phyloP scores from a whole-genome alignment of 2,797 vertebrate genomes.

The Lepidocolaptes lacrymiger region DNA sequence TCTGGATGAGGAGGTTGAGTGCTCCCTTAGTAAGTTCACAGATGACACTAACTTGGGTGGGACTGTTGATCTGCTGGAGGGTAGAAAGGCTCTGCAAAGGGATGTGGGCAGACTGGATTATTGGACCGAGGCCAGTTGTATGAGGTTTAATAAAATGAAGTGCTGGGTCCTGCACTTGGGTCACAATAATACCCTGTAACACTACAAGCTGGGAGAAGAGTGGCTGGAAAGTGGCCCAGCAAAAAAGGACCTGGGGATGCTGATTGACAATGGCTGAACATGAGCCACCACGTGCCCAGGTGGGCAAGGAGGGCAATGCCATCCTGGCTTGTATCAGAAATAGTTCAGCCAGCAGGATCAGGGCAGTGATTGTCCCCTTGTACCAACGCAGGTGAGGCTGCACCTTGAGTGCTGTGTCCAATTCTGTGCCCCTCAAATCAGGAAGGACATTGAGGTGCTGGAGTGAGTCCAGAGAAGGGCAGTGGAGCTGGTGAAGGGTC shows the following conservation, averaged over 20 bases:
- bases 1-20: background rate
- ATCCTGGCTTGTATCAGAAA: background rate
- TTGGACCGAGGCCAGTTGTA: background rate
- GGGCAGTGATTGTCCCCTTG: background rate
- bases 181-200: background rate
- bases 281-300: background rate
- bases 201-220: background rate
- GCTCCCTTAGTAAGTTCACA: background rate
- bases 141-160: background rate
- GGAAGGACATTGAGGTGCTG: background rate
- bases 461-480: background rate
- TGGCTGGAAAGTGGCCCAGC: background rate
- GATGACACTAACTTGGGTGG: background rate
- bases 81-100: background rate
- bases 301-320: background rate
- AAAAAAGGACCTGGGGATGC: background rate
- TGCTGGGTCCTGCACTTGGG: background rate
- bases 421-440: background rate
- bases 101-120: background rate
- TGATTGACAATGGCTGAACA: background rate
- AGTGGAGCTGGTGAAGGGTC: background rate
- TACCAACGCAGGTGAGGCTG: background rate
- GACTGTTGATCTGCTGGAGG: background rate
- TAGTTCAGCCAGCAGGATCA: background rate
- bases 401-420: background rate